phyloP scores from a whole-genome alignment of 2,888 invertebrate species.

The Dryobotodes eremita region DNA sequence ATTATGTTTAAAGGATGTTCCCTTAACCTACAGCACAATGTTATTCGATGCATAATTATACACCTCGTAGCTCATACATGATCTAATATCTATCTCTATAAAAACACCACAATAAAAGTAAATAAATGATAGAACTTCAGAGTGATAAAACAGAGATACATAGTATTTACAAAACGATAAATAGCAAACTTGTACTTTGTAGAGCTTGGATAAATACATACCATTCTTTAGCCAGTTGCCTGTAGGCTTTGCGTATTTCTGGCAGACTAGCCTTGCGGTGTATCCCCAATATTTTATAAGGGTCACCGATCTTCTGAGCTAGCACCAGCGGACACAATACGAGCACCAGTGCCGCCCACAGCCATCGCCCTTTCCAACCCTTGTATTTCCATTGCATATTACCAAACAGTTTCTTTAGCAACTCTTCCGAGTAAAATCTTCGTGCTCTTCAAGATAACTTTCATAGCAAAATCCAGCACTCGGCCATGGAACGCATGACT shows the following conservation, averaged over 20 bases:
- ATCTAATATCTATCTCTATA: background rate
- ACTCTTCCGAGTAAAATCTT: slow-evolving; percentile 71
- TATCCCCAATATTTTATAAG: slow-evolving; percentile 96
- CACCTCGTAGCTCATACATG: background rate
- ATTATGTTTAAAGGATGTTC: background rate
- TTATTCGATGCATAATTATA: background rate
- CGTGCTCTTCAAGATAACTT: slow-evolving; percentile 75
- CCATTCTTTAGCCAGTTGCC: slow-evolving; percentile 97
- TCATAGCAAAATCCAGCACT: slow-evolving; percentile 73
- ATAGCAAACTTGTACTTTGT: background rate
- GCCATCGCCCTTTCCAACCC: slow-evolving; percentile 83
- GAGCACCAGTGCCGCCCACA: slow-evolving; percentile 77
- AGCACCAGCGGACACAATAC: slow-evolving; percentile 75
- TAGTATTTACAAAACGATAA: slow-evolving; percentile 4
- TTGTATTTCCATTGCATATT: slow-evolving; percentile 89
- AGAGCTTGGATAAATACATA: slow-evolving; percentile 78
- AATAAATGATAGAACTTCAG: slow-evolving; percentile 4
- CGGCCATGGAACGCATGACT: slow-evolving; percentile 75
- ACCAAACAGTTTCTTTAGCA: slow-evolving; percentile 69
- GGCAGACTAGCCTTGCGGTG: slow-evolving; percentile 93
- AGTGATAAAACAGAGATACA: background rate
- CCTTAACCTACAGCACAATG: background rate
- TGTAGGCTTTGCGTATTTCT: slow-evolving; percentile 97
- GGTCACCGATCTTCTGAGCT: slow-evolving; percentile 92
- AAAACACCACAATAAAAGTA: slow-evolving; percentile 18